phyloP scores from a whole-genome alignment of 2,888 invertebrate species.

The Dioctria linearis region DNA sequence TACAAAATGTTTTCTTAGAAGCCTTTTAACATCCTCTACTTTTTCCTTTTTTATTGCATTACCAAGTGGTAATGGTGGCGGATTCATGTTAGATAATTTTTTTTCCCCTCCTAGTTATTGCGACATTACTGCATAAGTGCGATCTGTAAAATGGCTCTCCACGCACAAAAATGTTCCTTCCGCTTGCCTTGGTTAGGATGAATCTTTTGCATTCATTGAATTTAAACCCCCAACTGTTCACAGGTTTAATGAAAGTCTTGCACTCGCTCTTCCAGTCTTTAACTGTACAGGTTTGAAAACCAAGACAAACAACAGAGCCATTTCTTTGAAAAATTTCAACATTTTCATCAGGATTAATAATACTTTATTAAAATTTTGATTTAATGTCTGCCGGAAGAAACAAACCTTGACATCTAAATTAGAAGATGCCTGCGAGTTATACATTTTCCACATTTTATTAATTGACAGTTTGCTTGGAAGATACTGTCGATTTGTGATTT shows the following conservation, averaged over 20 bases:
- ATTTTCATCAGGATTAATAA: neutral
- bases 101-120: neutral
- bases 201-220: neutral
- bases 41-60: neutral
- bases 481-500: no score
- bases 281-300: neutral
- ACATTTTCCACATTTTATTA: no score
- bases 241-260: neutral
- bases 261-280: neutral
- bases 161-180: neutral
- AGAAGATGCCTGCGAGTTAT: no score
- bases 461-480: no score
- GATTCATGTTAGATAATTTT: neutral
- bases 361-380: neutral
- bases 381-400: no score
- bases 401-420: no score
- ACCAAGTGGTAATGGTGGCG: neutral
- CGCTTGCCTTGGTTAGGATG: neutral
- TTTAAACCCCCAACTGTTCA: neutral
- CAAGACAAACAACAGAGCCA: neutral
- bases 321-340: neutral
- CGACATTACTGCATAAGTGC: neutral
- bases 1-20: neutral
- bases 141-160: neutral
- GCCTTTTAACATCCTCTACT: neutral